Evolutionary conservation across 37 sponge, comb jelly and placozoan genomes (phyloP).

Genomic region (Sycon ciliatum): DNA sequence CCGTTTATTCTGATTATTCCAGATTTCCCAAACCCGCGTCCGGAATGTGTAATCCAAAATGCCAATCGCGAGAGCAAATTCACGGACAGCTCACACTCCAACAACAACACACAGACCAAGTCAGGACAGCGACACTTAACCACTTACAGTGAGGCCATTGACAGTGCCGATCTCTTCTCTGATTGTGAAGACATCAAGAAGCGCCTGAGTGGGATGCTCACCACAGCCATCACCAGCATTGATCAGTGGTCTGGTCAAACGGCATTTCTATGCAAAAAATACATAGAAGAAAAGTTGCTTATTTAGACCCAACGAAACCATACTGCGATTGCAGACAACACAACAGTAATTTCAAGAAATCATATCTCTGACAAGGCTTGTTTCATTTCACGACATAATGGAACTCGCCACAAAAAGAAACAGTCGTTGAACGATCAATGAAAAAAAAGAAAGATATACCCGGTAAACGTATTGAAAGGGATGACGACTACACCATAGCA

Average conservation of each 20-base stretch:
- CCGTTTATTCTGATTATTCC: too few species aligned
- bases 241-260: conserved; percentile 90
- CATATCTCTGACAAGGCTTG: not conserved
- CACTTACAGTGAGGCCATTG: conserved; percentile 84
- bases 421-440: too few species aligned
- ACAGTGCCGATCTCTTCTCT: conserved; percentile 98
- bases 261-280: not conserved
- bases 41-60: too few species aligned
- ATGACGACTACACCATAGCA: too few species aligned
- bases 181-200: conserved; percentile 95
- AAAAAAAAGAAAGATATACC: too few species aligned
- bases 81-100: too few species aligned
- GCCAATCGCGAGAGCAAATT: too few species aligned
- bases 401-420: too few species aligned
- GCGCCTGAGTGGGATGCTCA: conserved; percentile 98
- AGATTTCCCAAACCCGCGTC: too few species aligned
- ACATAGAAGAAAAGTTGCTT: not conserved
- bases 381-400: too few species aligned
- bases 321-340: not conserved
- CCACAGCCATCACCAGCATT: conserved; percentile 95
- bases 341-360: not conserved
- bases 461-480: too few species aligned
- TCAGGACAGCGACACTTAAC: too few species aligned
- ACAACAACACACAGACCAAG: not conserved
- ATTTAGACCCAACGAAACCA: not conserved